Evolutionary conservation across 2,797 vertebrate species (phyloP).

Genomic region (Ambastaia sidthimunki): DNA sequence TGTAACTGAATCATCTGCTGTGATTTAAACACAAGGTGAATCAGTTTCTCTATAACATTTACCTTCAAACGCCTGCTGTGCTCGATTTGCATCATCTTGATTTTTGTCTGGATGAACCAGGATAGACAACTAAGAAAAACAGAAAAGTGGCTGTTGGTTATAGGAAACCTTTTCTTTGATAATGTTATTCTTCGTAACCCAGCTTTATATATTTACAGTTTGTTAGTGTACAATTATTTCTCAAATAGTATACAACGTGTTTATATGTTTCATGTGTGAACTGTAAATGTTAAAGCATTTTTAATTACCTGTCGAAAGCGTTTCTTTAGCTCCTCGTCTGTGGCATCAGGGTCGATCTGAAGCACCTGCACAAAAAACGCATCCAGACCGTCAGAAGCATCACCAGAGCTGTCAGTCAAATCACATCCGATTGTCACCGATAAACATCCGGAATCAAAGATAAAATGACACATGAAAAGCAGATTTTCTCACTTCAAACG

Average conservation of each 20-base stretch:
- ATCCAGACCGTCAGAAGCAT: too few species aligned
- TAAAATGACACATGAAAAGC: background rate
- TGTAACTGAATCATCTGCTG: too few species aligned
- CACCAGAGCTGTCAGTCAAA: too few species aligned
- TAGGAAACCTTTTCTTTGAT: too few species aligned
- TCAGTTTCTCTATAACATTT: too few species aligned
- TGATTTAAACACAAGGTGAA: too few species aligned
- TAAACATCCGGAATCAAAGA: background rate
- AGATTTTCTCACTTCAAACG: constrained; percentile 87
- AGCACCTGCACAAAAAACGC: constrained; percentile 80
- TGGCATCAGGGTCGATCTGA: constrained; percentile 95
- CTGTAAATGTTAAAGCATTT: background rate
- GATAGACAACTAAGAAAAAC: constrained; percentile 86
- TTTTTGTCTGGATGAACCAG: constrained; percentile 99
- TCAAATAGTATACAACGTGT: too few species aligned
- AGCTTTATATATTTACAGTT: too few species aligned
- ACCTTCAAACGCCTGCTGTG: constrained; percentile 98
- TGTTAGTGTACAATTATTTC: too few species aligned
- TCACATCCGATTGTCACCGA: too few species aligned
- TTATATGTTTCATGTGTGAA: too few species aligned
- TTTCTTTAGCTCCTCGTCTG: constrained; percentile 97
- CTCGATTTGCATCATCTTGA: constrained; percentile 89
- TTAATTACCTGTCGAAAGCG: constrained; percentile 90
- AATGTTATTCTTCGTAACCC: too few species aligned
- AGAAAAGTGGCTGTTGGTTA: background rate